Evolutionary conservation across 2,797 vertebrate species (phyloP), one percentile per base, ranked within the genome.

Genomic region (Coreius guichenoti): DNA sequence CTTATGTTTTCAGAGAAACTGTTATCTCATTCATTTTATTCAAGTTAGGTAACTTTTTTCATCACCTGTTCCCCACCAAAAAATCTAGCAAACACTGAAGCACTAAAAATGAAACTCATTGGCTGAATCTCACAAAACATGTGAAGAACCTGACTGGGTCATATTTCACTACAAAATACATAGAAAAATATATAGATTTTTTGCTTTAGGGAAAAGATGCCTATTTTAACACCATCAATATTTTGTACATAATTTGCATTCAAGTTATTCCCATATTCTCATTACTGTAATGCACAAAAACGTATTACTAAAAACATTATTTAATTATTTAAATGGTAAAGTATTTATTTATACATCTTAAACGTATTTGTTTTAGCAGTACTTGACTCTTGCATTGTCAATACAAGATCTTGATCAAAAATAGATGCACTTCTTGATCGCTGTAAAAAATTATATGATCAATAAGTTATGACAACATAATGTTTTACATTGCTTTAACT

Each of bases 61-160:
- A 65, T 19, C 17, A 43, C 61, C 21, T 33, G 51, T 47, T 61
- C 26, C 13, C 17, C 23, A n/a, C 1, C 7, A 4, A 58, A 31
- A 58, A 36, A 63, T 13, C 36, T 29, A 29, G 23, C 76, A 49
- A 68, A 72, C n/a, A 58, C 51, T 3, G 11, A 33, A 61, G 26
- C 4, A 1, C 33, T 73, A 8, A 79, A 45, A 65, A 13, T 29
- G 0, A 45, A 47, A 13, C 39, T 58, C 12, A 72, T 43, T 70
- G 36, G 68, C 23, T 43, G 31, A 58, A 72, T 74, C 54, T 82
- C 68, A 73, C n/a, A 45, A 82, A 69, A 51, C 47, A 33, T 14
- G 31, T 56, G 3, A 33, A 39, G 31, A 54, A 56, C 11, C 17
- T 47, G 16, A 39, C 39, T 45, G 54, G 54, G 31, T 61, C 54